These are phyloP conservation scores for Myrmecophaga tridactyla DNA, from an alignment of 2,113 vertebrate genomes.

Conservation along the genomic window DNA sequence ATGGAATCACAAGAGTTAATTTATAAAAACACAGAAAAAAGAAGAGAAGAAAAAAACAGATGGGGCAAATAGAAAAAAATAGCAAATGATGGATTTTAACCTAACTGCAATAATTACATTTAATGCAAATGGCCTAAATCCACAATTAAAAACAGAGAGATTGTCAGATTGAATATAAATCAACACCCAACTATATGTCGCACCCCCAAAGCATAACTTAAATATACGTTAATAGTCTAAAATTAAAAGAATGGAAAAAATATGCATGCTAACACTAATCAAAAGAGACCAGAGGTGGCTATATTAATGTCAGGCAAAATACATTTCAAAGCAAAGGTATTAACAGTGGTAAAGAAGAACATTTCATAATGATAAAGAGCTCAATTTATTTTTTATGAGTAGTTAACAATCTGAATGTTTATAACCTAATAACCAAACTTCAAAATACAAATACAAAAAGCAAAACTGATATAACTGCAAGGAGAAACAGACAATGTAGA, in stretches of 20 bases:
- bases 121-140: background rate
- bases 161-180: background rate
- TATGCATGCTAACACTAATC: background rate
- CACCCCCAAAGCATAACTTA: background rate
- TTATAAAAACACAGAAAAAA: constrained; percentile 1
- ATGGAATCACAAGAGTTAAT: background rate
- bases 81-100: background rate
- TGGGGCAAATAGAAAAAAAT: background rate
- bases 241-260: background rate
- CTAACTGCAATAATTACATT: background rate
- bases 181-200: background rate
- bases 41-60: background rate
- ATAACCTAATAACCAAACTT: background rate
- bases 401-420: background rate
- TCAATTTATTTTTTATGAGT: background rate
- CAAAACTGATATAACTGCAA: background rate
- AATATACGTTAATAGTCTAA: background rate
- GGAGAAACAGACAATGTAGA: background rate
- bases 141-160: background rate
- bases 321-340: background rate
- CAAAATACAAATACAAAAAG: background rate
- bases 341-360: background rate
- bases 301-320: background rate
- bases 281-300: background rate
- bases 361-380: background rate